Evolutionary conservation across 1,140 invertebrate species (phyloP).

Genomic region (Archivesica marissinica): DNA sequence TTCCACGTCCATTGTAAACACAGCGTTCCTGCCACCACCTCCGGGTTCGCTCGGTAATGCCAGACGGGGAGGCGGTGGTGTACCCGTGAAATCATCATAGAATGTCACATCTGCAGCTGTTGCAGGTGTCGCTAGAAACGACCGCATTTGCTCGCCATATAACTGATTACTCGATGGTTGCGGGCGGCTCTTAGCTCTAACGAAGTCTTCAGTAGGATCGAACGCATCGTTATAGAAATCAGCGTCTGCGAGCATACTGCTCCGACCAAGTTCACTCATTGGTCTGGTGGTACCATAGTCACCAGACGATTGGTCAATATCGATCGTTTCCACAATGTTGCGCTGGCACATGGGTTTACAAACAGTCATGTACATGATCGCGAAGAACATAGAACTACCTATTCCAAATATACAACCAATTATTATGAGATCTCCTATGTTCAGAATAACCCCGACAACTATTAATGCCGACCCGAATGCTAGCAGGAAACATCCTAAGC

Average conservation of each 20-base stretch:
- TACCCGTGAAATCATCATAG: neutral
- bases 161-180: neutral
- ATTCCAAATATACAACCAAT: neutral
- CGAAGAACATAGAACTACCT: conserved; percentile 12
- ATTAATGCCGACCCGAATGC: neutral
- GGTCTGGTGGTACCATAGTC: neutral
- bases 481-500: neutral
- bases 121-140: conserved; percentile 1
- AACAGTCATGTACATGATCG: conserved; percentile 1
- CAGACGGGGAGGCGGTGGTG: conserved; percentile 21
- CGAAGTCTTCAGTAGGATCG: neutral
- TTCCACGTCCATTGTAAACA: conserved; percentile 2
- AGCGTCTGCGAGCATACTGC: neutral
- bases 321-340: neutral
- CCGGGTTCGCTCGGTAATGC: neutral
- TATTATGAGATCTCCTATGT: conserved; percentile 2
- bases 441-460: neutral
- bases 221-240: conserved; percentile 5
- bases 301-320: neutral
- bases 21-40: neutral
- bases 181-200: neutral
- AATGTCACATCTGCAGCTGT: neutral
- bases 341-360: conserved; percentile 35
- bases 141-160: conserved; percentile 25
- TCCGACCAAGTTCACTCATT: neutral